Percentiles rank a stretch among this genome's conserved stretches.
Evolutionary conservation across 2,797 vertebrate genomes (phyloP).

Genomic region (Sciaenops ocellatus): DNA sequence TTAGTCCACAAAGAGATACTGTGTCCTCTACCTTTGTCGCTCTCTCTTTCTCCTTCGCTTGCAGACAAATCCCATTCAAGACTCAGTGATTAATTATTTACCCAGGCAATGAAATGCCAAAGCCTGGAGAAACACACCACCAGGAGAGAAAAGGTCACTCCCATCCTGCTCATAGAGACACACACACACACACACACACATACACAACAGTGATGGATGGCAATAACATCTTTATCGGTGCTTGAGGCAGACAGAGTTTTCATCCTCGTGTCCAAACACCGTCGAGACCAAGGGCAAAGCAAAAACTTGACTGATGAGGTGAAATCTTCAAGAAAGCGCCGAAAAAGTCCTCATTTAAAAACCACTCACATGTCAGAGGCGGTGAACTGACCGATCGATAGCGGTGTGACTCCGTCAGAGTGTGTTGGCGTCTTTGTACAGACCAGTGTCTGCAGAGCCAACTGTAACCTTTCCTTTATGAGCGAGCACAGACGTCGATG

Average conservation of each 20-base stretch:
- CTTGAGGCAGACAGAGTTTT: constrained; percentile 68
- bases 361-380: constrained; percentile 58
- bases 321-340: constrained; percentile 36
- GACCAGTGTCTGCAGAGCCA: background rate
- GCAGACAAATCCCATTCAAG: constrained; percentile 74
- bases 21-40: constrained; percentile 67
- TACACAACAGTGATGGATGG: constrained; percentile 70
- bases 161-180: constrained; percentile 56
- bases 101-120: constrained; percentile 84
- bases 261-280: constrained; percentile 61
- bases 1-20: constrained; percentile 52
- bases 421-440: constrained; percentile 10
- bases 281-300: constrained; percentile 64
- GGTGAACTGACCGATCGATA: constrained; percentile 55
- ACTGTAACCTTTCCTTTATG: constrained; percentile 39
- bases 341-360: constrained; percentile 59
- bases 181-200: constrained; percentile 21
- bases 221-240: constrained; percentile 75
- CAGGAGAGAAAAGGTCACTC: constrained; percentile 82
- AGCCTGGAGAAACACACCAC: constrained; percentile 73
- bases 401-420: constrained; percentile 6
- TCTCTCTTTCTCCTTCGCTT: constrained; percentile 55
- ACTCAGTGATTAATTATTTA: constrained; percentile 86
- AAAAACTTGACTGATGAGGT: constrained; percentile 64
- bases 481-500: background rate